Evolutionary conservation across 2,888 invertebrate genomes (phyloP).

Genomic region (Nomada goodeniana): DNA sequence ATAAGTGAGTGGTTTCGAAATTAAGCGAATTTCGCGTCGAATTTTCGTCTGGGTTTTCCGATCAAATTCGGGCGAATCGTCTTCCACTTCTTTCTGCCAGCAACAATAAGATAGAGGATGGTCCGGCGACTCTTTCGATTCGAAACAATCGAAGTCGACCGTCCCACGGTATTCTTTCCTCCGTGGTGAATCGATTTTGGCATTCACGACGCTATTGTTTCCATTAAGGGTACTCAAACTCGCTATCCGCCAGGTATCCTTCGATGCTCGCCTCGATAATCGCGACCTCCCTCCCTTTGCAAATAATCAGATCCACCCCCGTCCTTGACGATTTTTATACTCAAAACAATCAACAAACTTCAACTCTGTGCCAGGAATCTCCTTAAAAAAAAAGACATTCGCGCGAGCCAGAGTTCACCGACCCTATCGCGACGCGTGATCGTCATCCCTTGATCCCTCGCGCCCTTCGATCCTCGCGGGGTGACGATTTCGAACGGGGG

Average conservation of each 20-base stretch:
- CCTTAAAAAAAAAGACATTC: neutral
- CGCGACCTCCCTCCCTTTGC: slow-evolving; percentile 12
- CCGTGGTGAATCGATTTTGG: slow-evolving; percentile 34
- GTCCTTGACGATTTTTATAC: neutral
- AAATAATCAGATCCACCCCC: slow-evolving; percentile 17
- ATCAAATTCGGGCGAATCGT: neutral
- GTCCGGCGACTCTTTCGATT: slow-evolving; percentile 18
- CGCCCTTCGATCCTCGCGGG: slow-evolving; percentile 40
- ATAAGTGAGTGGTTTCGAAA: no score
- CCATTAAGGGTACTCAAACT: slow-evolving; percentile 39
- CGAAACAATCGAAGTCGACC: slow-evolving; percentile 30
- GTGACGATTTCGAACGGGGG: neutral
- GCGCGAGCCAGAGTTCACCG: slow-evolving; percentile 57
- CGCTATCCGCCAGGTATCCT: slow-evolving; percentile 9
- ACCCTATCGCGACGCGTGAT: slow-evolving; percentile 65
- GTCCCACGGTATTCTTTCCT: slow-evolving; percentile 29
- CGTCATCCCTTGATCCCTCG: slow-evolving; percentile 64
- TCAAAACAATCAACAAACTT: slow-evolving; percentile 4
- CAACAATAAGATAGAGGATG: neutral
- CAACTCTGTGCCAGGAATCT: neutral
- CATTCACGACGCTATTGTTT: slow-evolving; percentile 38
- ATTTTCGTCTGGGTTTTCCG: no score
- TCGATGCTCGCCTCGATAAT: slow-evolving; percentile 35
- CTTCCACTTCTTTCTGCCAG: neutral
- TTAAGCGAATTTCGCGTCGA: no score